phyloP scores from a whole-genome alignment of 1,140 invertebrate genomes.

The Drosophila mauritiana region DNA sequence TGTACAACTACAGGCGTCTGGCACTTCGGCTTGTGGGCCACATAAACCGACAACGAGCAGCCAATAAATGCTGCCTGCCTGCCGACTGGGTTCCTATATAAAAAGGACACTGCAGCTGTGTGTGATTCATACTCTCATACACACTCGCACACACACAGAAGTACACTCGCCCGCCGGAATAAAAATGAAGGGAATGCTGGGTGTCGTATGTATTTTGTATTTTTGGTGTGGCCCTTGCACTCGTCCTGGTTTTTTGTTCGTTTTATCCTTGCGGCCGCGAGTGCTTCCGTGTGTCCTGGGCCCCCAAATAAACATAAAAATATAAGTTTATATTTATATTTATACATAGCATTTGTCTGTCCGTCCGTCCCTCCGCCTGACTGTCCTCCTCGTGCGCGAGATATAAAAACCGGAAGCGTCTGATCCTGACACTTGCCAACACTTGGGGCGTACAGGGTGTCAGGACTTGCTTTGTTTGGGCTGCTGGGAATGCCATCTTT shows the following conservation, averaged over 20 bases:
- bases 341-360: slow-evolving; percentile 77
- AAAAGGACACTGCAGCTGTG: slow-evolving; percentile 72
- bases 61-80: slow-evolving; percentile 79
- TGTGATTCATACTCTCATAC: slow-evolving; percentile 59
- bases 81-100: slow-evolving; percentile 60
- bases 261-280: slow-evolving; percentile 19
- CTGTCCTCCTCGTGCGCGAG: slow-evolving; percentile 19
- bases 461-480: slow-evolving; percentile 13
- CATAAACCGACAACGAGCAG: slow-evolving; percentile 82
- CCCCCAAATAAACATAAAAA: slow-evolving; percentile 71
- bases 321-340: slow-evolving; percentile 83
- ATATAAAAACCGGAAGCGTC: slow-evolving; percentile 78
- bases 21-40: slow-evolving; percentile 79
- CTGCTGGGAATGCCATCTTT: slow-evolving; percentile 37
- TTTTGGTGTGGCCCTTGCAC: slow-evolving; percentile 55
- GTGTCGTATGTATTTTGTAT: slow-evolving; percentile 54
- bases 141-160: slow-evolving; percentile 7
- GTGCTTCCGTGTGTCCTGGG: slow-evolving; percentile 53
- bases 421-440: slow-evolving; percentile 82
- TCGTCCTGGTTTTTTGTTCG: slow-evolving; percentile 36
- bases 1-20: slow-evolving; percentile 56
- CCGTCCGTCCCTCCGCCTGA: slow-evolving; percentile 12
- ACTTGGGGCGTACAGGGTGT: slow-evolving; percentile 73
- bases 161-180: slow-evolving; percentile 15
- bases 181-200: slow-evolving; percentile 57